Percentiles rank a stretch among this genome's conserved stretches.
Evolutionary conservation across 2,797 vertebrate species (phyloP).

Genomic region (Oceanodroma leucorhoa): DNA sequence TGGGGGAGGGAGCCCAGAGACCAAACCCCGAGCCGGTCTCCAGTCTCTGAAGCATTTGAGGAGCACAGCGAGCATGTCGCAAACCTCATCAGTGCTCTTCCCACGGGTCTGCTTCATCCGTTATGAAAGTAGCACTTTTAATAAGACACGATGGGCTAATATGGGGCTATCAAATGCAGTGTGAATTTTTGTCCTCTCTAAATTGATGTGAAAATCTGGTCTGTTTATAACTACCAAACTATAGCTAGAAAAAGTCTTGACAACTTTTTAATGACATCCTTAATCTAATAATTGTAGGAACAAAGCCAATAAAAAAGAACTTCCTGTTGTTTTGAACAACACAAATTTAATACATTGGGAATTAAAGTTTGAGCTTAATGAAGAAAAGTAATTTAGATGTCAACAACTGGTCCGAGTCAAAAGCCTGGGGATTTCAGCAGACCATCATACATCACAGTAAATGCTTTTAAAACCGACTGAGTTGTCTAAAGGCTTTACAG

Average conservation of each 20-base stretch:
- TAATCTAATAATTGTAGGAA: slow-evolving; percentile 69
- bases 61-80: accelerated
- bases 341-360: slow-evolving; percentile 54
- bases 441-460: not conserved
- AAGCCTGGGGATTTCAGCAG: slow-evolving; percentile 11
- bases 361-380: slow-evolving; percentile 62
- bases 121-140: accelerated
- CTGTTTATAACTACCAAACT: not conserved
- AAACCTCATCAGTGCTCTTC: not conserved
- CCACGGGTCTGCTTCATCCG: not conserved
- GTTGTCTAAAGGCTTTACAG: not conserved
- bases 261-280: slow-evolving; percentile 42
- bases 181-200: not conserved
- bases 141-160: not conserved
- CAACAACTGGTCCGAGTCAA: slow-evolving; percentile 37
- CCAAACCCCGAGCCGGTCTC: not conserved
- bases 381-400: slow-evolving; percentile 55
- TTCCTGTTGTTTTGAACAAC: slow-evolving; percentile 47
- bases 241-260: not conserved
- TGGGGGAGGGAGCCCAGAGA: not conserved
- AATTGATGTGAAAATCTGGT: not conserved
- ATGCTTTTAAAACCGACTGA: not conserved
- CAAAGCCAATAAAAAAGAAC: slow-evolving; percentile 44
- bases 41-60: not conserved
- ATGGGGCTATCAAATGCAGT: not conserved